Base-by-base conservation (phyloP, 2,888 invertebrate genomes). In the Drosophila planitibia region DNA sequence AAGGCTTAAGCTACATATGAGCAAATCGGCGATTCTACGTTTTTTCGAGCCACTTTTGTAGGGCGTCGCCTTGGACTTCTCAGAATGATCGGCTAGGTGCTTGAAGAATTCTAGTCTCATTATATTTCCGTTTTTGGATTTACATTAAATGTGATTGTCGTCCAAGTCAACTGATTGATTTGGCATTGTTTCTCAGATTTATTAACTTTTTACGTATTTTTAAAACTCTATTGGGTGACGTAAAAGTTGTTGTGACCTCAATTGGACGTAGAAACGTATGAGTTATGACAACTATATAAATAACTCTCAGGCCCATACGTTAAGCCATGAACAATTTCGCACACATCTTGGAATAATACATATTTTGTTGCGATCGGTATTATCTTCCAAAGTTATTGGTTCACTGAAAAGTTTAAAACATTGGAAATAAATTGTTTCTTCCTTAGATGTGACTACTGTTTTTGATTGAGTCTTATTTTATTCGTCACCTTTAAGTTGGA, bases 1-100 rank as follows among this genome's bases (percentile, higher is more conserved):
- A 9, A 79, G 70, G 68, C 68, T 51, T 55, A 82, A 37, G 37
- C 72, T 74, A 60, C 79, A 82, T 58, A 82, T 76, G 61, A 72
- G 74, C 58, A 76, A 39, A 47, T 79, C 74, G 52, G 79, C 76
- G 33, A 82, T 69, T 12, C 22, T 12, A 12, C 5, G 22, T 5
- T 5, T 44, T 41, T 44, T 44, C 22, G 22, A 44, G 22, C 2
- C 5, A 12, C 22, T 12, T 44, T 22, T 44, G 22, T 5, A 5
- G 10, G n/a, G 37, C 37, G 3, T 37, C 37, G 37, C 37, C 37
- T 37, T 37, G 19, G 19, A 37, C 9, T 39, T 39, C 19, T 39
- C 19, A 19, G 9, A 39, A 19, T 44, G 12, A n/a, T 41, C 5
- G 41, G 12, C 41, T n/a, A n/a, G n/a, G 2, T 41, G 2, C 10